Evolutionary conservation across 1,140 invertebrate genomes (phyloP), one percentile per base, ranked within the genome.

Genomic region (Conopomorpha cramerella): DNA sequence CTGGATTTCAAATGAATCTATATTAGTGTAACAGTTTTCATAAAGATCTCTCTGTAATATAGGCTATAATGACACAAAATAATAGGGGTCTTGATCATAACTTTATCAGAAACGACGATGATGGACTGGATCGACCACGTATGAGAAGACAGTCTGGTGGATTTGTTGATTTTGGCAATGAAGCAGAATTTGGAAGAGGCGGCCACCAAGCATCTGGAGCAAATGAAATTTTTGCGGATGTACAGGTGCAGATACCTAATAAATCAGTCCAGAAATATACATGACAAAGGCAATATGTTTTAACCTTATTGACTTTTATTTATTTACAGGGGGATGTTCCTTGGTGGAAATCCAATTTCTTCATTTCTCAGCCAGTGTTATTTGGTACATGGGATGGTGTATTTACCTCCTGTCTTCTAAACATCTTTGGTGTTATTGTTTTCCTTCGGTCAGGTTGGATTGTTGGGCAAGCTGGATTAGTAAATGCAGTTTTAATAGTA

Each of bases 341-440:
- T 32, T 94, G 91, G 91, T 95, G 92, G 92, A 91, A 92, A 74
- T 90, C 91, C 14, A 93, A 95, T 59, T 94, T 95, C 64, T 93
- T 96, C 53, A 89, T 95, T 65, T 93, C 91, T 17, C 89, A 95
- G 65, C 93, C 93, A 30, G 91, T 96, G 30, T 79, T 98, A 13
- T 98, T 98, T 83, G 95, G 95, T 10, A 95, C 94, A 1, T 97
- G 95, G 94, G 95, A 98, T 81, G 96, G 95, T 45, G 96, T 98
- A 8, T 96, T 95, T 63, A 95, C 93, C 39, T 86, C 86, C 34
- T 94, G 92, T 57, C 84, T 98, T 55, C 95, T 98, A 54, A 98
- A 98, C 72, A 94, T 98, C 17, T 95, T 98, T 81, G 94, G 95
- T 51, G 94, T 98, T 1, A 96, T 98, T 64, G 93, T 98, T 39